A percentile compares a stretch with the other conserved stretches of the same genome.
Evolutionary conservation across 2,113 vertebrate species (phyloP).

Genomic region (Rhea americana): DNA sequence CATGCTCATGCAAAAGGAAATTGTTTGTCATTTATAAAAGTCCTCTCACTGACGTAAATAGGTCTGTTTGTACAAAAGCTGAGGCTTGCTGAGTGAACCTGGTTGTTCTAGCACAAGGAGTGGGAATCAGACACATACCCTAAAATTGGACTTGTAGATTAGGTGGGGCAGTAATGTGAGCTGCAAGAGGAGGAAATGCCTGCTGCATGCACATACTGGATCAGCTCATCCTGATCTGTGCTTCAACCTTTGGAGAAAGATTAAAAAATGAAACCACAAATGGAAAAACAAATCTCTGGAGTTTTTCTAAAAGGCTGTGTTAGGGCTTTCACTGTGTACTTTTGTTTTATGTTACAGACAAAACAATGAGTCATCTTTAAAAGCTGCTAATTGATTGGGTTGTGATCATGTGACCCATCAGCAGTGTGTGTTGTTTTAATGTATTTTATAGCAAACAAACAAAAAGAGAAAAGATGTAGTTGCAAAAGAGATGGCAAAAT

Average conservation of each 20-base stretch:
- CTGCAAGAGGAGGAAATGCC: background rate
- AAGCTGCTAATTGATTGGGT: constrained; percentile 38
- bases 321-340: constrained; percentile 21
- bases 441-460: background rate
- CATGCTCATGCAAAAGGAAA: background rate
- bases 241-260: background rate
- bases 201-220: background rate
- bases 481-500: background rate
- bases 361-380: constrained; percentile 57
- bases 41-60: background rate
- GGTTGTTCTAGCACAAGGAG: background rate
- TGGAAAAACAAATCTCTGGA: constrained; percentile 29
- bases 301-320: constrained; percentile 22
- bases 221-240: background rate
- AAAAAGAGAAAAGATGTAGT: background rate
- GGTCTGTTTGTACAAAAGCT: background rate
- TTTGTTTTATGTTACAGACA: constrained; percentile 47
- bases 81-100: background rate
- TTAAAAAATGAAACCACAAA: constrained; percentile 39
- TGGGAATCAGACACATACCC: background rate
- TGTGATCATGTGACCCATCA: background rate
- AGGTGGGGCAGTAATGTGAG: background rate
- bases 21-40: background rate
- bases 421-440: background rate
- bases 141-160: background rate